Evolutionary conservation across 2,888 invertebrate species (phyloP).

Genomic region (Eristalis pertinax): DNA sequence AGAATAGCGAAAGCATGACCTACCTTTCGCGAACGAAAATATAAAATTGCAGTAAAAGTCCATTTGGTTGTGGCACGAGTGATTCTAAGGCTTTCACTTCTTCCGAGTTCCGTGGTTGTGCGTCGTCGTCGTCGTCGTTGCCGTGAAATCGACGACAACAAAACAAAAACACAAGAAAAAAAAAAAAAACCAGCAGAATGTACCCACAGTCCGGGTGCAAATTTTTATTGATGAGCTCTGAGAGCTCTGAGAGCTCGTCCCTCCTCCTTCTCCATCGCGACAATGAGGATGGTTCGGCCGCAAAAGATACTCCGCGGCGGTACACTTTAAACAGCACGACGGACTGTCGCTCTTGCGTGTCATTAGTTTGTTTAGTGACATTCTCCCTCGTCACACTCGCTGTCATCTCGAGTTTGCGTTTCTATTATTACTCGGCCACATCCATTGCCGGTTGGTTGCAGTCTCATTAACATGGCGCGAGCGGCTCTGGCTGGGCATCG

Average conservation of each 20-base stretch:
- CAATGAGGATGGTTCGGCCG: background rate
- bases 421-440: constrained; percentile 1
- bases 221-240: constrained; percentile 10
- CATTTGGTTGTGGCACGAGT: constrained; percentile 58
- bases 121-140: constrained; percentile 2
- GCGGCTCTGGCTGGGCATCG: background rate
- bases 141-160: constrained; percentile 41
- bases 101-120: constrained; percentile 58
- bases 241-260: no score
- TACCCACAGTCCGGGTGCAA: constrained; percentile 28
- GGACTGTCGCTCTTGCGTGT: constrained; percentile 32
- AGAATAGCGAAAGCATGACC: constrained; percentile 75
- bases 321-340: constrained; percentile 10
- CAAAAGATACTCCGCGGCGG: constrained; percentile 21
- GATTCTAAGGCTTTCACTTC: constrained; percentile 72
- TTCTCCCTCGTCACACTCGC: constrained; percentile 12
- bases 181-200: constrained; percentile 4
- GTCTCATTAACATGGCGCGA: constrained; percentile 45
- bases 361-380: constrained; percentile 37
- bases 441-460: constrained; percentile 39
- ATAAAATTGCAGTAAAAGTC: constrained; percentile 73
- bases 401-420: constrained; percentile 27
- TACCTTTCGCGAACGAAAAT: constrained; percentile 74
- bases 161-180: constrained; percentile 11
- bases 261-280: background rate